phyloP scores from a whole-genome alignment of 2,888 invertebrate species.

The Pogonocherus hispidulus region DNA sequence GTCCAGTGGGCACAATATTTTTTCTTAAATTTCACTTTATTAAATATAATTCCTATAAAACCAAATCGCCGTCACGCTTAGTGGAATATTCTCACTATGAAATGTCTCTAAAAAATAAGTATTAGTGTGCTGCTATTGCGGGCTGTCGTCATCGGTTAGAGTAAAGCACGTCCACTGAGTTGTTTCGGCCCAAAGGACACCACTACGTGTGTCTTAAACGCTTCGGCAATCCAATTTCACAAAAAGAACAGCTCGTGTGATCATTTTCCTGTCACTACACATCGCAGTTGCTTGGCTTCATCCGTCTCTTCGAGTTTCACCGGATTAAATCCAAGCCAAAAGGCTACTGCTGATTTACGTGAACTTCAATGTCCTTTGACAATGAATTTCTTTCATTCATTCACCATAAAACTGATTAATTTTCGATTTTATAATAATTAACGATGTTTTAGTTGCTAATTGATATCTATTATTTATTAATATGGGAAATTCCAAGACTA shows the following conservation, averaged over 20 bases:
- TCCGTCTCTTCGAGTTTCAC: constrained; percentile 2
- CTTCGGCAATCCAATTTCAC: constrained; percentile 44
- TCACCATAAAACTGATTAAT: no score
- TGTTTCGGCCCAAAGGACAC: constrained; percentile 46
- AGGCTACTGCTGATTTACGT: background rate
- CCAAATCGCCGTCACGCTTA: constrained; percentile 46
- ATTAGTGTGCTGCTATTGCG: constrained; percentile 22
- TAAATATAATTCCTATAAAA: constrained; percentile 47
- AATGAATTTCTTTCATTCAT: no score
- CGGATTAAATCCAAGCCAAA: constrained; percentile 6
- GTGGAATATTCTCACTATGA: constrained; percentile 37
- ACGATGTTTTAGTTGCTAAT: no score
- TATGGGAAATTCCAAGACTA: no score
- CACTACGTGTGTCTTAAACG: constrained; percentile 48
- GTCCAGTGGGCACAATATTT: constrained; percentile 18
- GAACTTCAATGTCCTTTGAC: background rate
- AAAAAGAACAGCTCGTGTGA: constrained; percentile 28
- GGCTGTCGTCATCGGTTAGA: constrained; percentile 24
- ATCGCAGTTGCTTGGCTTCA: constrained; percentile 17
- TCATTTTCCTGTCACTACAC: constrained; percentile 21
- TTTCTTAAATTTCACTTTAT: constrained; percentile 33
- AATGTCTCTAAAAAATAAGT: constrained; percentile 24
- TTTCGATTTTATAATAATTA: no score
- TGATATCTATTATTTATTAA: no score
- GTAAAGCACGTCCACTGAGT: constrained; percentile 42